A percentile compares a stretch with the other conserved stretches of the same genome.
Evolutionary conservation across 1,140 invertebrate genomes (phyloP).

Genomic region (Wasmannia auropunctata): DNA sequence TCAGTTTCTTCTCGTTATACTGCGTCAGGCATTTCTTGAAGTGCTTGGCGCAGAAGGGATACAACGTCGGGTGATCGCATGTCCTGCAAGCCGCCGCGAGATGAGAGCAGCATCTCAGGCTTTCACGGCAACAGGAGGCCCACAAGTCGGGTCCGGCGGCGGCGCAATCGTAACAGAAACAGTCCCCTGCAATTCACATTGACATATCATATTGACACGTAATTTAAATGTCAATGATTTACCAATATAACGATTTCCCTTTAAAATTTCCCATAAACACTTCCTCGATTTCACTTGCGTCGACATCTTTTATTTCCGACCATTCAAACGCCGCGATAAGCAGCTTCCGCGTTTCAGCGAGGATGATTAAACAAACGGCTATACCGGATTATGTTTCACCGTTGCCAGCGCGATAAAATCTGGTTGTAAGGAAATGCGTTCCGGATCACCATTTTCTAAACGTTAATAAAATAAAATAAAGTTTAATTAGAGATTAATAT

Average conservation of each 20-base stretch:
- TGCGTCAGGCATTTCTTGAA: constrained; percentile 83
- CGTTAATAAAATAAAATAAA: not conserved
- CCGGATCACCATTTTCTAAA: not conserved
- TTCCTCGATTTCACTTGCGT: not conserved
- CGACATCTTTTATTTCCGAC: not conserved
- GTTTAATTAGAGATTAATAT: not conserved
- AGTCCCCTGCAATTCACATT: constrained; percentile 79
- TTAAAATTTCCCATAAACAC: not conserved
- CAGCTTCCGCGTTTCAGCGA: not conserved
- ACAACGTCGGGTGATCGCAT: constrained; percentile 81
- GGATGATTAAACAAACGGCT: not conserved
- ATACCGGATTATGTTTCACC: not conserved
- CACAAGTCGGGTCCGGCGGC: constrained; percentile 81
- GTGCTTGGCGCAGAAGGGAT: constrained; percentile 83
- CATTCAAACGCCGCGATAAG: not conserved
- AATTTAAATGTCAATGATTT: not conserved
- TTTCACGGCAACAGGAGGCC: constrained; percentile 83
- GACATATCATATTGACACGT: too few species aligned
- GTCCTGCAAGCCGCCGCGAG: constrained; percentile 83
- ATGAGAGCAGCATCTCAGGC: constrained; percentile 83
- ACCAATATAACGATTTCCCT: not conserved
- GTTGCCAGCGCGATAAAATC: not conserved
- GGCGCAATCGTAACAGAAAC: constrained; percentile 83
- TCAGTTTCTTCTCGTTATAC: constrained; percentile 74
- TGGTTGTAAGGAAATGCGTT: not conserved